These are phyloP conservation scores for Lysandra coridon DNA, from an alignment of 2,888 invertebrate genomes.

Conservation along the genomic window DNA sequence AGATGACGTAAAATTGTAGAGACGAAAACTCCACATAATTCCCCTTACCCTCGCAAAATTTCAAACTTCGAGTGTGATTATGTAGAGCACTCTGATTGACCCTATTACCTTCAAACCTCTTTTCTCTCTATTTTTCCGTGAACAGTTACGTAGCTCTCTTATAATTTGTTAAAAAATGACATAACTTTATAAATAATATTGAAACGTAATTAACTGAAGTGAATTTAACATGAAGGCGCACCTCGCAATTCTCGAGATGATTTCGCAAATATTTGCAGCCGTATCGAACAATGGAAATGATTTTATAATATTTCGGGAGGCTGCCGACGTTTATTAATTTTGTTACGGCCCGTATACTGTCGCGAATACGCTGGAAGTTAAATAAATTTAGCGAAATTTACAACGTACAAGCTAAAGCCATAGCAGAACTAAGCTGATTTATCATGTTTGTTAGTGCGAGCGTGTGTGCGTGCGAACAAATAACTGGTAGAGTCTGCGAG, in stretches of 20 bases:
- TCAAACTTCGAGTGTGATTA: constrained; percentile 2
- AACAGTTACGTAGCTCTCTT: background rate
- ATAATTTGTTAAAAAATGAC: background rate
- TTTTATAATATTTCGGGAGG: constrained; percentile 8
- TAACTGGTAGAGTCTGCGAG: constrained; percentile 65
- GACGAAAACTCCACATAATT: constrained; percentile 17
- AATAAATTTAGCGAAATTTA: constrained; percentile 30
- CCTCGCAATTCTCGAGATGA: background rate
- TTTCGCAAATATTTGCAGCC: background rate
- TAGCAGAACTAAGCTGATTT: constrained; percentile 46
- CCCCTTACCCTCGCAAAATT: constrained; percentile 1
- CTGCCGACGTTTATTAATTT: constrained; percentile 5
- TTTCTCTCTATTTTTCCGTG: background rate
- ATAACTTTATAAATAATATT: background rate
- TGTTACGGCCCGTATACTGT: constrained; percentile 6
- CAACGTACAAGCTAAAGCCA: constrained; percentile 40
- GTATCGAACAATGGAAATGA: constrained; percentile 15
- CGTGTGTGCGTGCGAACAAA: constrained; percentile 47
- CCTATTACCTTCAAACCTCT: constrained; percentile 3
- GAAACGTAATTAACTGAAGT: background rate
- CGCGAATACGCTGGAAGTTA: constrained; percentile 14
- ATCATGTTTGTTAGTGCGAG: constrained; percentile 41
- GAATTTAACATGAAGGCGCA: background rate
- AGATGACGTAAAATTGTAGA: background rate
- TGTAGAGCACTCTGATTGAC: constrained; percentile 13